Evolutionary conservation across 2,797 vertebrate genomes (phyloP).

Genomic region (Aldrovandia affinis): DNA sequence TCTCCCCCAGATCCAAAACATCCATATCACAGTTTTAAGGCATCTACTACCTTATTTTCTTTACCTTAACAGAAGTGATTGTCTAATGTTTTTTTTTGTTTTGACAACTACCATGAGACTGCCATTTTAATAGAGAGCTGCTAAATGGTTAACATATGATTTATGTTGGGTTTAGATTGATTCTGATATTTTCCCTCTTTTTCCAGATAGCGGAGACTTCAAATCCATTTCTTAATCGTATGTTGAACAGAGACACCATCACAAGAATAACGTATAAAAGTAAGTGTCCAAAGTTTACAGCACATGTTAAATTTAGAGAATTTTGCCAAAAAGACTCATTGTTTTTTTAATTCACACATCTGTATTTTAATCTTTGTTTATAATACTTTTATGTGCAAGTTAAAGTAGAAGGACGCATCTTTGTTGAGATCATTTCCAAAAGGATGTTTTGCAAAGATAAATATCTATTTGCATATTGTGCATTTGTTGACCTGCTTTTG

Average conservation of each 20-base stretch:
- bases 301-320: too few relatives aligned
- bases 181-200: constrained; percentile 19
- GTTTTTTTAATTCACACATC: not conserved
- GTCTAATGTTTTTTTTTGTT: not conserved
- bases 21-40: constrained; percentile 7
- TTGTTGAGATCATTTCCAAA: not conserved
- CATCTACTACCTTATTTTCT: not conserved
- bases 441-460: not conserved
- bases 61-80: not conserved
- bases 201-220: constrained; percentile 93
- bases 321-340: too few relatives aligned
- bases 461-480: not conserved
- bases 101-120: not conserved
- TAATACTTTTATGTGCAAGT: not conserved
- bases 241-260: constrained; percentile 99
- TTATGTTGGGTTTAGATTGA: not conserved
- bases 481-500: not conserved
- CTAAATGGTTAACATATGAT: not conserved
- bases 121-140: not conserved
- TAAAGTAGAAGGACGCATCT: not conserved
- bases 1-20: not conserved
- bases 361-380: not conserved
- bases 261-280: constrained; percentile 99
- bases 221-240: constrained; percentile 96
- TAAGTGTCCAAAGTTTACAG: constrained; percentile 74